Conservation (phyloP, 1,140 invertebrate species). For the Pteromalus puparum region DNA sequence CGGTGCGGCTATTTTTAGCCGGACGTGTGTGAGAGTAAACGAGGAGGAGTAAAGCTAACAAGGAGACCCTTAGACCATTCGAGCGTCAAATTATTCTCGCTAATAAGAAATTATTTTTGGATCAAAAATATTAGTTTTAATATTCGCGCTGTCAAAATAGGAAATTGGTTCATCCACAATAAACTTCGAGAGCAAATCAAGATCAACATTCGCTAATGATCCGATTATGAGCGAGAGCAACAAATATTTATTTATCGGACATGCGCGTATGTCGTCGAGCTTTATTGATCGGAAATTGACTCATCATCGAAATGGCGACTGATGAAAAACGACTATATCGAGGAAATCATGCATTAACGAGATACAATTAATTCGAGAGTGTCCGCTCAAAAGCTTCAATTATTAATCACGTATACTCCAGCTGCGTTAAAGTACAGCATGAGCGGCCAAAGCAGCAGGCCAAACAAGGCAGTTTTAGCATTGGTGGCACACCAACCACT, state of each 20-base stretch:
- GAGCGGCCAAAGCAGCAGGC: too few species aligned
- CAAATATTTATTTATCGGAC: too few species aligned
- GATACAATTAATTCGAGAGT: neutral
- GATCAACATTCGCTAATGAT: too few species aligned
- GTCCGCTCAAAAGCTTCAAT: neutral
- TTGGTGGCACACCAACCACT: too few species aligned
- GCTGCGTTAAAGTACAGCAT: neutral
- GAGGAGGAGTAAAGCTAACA: neutral
- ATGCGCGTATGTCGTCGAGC: too few species aligned
- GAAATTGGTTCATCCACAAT: too few species aligned
- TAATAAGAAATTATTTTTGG: neutral
- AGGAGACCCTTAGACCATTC: neutral
- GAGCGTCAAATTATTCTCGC: neutral
- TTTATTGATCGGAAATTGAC: neutral
- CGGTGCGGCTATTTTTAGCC: neutral
- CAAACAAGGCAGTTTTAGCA: too few species aligned
- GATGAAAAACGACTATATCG: too few species aligned
- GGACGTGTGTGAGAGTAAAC: neutral
- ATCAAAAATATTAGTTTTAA: too few species aligned
- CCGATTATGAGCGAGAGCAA: too few species aligned
- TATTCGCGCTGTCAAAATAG: too few species aligned
- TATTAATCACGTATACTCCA: neutral
- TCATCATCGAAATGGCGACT: neutral
- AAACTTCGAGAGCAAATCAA: too few species aligned
- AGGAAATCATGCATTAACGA: neutral